Evolutionary conservation across 2,888 invertebrate species (phyloP).

Genomic region (Apamea anceps): DNA sequence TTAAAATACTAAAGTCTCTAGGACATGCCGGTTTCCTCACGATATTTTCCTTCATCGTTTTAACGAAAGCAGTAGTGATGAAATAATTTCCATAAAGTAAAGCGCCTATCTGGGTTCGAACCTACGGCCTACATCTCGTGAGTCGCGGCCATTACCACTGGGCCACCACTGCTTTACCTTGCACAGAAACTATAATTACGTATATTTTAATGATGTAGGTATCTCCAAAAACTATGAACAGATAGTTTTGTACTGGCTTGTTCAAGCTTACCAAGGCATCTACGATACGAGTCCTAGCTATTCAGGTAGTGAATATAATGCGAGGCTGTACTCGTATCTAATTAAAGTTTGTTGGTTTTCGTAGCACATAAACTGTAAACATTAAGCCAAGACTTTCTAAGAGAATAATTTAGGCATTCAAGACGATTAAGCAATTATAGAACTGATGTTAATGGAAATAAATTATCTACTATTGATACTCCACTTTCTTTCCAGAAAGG

Average conservation of each 20-base stretch:
- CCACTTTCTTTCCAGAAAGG: conserved; percentile 35
- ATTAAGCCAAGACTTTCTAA: conserved; percentile 10
- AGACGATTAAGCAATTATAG: conserved; percentile 29
- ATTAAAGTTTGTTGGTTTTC: conserved; percentile 27
- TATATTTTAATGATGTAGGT: not conserved
- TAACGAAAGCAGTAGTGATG: too few relatives aligned
- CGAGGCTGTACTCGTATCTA: not conserved
- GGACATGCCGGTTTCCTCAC: too few relatives aligned
- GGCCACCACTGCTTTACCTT: too few relatives aligned
- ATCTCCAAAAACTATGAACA: not conserved
- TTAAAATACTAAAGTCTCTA: not conserved
- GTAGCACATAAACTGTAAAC: conserved; percentile 6
- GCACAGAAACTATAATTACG: too few relatives aligned
- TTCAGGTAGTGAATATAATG: conserved; percentile 8
- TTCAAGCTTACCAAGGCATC: not conserved
- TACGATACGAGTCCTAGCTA: not conserved
- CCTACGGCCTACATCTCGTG: too few relatives aligned
- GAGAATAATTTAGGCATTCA: conserved; percentile 21
- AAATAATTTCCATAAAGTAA: too few relatives aligned
- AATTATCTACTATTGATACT: conserved; percentile 22
- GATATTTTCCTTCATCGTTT: too few relatives aligned
- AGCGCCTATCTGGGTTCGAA: too few relatives aligned
- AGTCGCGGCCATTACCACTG: too few relatives aligned
- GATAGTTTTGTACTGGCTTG: not conserved
- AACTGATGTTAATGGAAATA: conserved; percentile 28